Base-by-base conservation (phyloP, 37 sponge, comb jelly and placozoan genomes). In the Diacarnus erythraeanus region DNA sequence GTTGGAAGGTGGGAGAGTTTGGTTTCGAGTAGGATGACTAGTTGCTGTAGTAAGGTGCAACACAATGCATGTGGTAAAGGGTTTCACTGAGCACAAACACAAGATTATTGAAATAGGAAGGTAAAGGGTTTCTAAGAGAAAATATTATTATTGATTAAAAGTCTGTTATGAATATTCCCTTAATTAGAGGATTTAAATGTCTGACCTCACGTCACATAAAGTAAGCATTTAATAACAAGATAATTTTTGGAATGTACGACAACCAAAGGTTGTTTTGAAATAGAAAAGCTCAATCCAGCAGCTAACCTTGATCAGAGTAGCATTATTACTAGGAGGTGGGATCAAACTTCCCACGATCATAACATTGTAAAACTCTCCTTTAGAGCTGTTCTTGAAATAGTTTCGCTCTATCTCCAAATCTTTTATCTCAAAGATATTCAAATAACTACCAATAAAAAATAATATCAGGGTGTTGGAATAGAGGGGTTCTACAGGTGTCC, bases 401-500 rank as follows among this genome's bases (percentile, higher is more conserved):
- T 86, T 42, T 60, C 72, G 37, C 83, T 95, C 96, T 33, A 88
- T 76, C 1, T 51, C 37, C 20, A 80, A 44, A 65, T 92, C 96
- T 20, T 59, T 72, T 8, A 77, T 67, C 40, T 95, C 96, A 57
- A 89, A 89, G 8, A 63, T 30, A 38, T 93, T 93, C 59, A 93
- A 75, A 64, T 93, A 93, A 40, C 92, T 92, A 58, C 44, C 57
- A 39, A 8, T 27, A 43, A 27, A 5, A 39, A 40, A 6, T 47
- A 6, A 47, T 6, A 47, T 12, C 6, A 6, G 12, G 6, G 51
- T 15, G 51, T 15, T 47, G 51, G 51, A 47, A 47, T 15, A 47
- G 12, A 47, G 51, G 51, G 51, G 10, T 47, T 47, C 12, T 47
- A 12, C 51, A 47, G 51, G 10, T 47, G 51, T 6, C 51, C n/a